These are phyloP conservation scores for Cheilosia impressa DNA, from an alignment of 2,888 invertebrate genomes.

Conservation along the genomic window DNA sequence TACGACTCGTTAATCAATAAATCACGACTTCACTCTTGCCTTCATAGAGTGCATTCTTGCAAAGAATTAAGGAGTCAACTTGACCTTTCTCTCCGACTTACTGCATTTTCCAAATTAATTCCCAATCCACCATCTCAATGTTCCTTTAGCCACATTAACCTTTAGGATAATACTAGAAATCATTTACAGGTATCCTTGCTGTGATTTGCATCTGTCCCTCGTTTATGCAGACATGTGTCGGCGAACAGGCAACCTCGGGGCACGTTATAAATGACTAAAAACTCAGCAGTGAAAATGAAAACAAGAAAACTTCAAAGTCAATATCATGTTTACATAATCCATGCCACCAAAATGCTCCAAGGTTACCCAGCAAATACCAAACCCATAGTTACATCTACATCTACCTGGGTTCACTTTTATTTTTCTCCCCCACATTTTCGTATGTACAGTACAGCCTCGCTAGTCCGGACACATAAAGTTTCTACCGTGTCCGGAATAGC, in stretches of 20 bases:
- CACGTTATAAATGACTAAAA: slow-evolving; percentile 16
- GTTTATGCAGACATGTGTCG: neutral
- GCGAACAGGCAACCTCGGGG: neutral
- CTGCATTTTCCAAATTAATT: neutral
- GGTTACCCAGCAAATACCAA: slow-evolving; percentile 50
- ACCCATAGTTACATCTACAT: neutral
- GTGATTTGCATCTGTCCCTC: neutral
- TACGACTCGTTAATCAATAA: neutral
- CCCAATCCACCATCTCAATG: neutral
- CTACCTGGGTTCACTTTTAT: neutral
- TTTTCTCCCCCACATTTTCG: neutral
- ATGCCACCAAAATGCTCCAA: slow-evolving; percentile 46
- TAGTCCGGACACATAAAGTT: too few species aligned
- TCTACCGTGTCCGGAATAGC: too few species aligned
- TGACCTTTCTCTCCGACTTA: neutral
- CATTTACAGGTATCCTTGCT: neutral
- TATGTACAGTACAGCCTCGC: neutral
- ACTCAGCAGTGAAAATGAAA: slow-evolving; percentile 1
- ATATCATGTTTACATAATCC: slow-evolving; percentile 38
- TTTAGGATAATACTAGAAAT: neutral
- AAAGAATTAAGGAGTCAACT: neutral
- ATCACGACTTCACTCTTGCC: neutral
- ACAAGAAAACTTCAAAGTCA: slow-evolving; percentile 55
- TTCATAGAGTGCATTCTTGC: neutral
- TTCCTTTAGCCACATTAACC: neutral